These are phyloP conservation scores for Amphipoea oculea DNA, from an alignment of 2,888 invertebrate genomes.

Conservation along the genomic window DNA sequence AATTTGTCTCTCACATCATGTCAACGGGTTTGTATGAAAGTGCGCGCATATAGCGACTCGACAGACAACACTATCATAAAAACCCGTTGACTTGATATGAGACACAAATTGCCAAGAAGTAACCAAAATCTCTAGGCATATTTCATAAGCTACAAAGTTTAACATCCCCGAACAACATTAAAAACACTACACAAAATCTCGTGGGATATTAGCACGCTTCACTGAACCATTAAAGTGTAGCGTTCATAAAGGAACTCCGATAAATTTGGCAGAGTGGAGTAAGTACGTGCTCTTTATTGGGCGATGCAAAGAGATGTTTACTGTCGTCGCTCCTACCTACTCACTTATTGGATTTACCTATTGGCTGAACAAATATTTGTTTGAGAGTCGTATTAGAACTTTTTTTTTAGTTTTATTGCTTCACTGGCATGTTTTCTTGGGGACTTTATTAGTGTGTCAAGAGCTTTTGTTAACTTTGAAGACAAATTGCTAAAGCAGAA, in stretches of 20 bases:
- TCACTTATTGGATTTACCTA: slow-evolving; percentile 73
- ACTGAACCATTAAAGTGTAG: slow-evolving; percentile 52
- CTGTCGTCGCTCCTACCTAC: slow-evolving; percentile 57
- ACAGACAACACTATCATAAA: background rate
- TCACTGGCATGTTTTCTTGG: slow-evolving; percentile 38
- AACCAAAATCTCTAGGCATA: background rate
- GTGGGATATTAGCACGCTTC: slow-evolving; percentile 21
- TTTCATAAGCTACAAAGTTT: slow-evolving; percentile 13
- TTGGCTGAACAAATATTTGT: slow-evolving; percentile 70
- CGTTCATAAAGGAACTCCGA: slow-evolving; percentile 56
- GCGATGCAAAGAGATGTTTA: slow-evolving; percentile 66
- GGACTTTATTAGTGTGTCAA: slow-evolving; percentile 51
- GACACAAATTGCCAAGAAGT: background rate
- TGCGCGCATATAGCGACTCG: too few species aligned
- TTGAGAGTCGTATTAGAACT: slow-evolving; percentile 56
- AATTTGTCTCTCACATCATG: background rate
- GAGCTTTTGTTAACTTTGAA: slow-evolving; percentile 30
- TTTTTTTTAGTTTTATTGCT: slow-evolving; percentile 56
- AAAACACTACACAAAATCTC: slow-evolving; percentile 45
- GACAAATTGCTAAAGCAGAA: slow-evolving; percentile 28
- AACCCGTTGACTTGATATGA: background rate
- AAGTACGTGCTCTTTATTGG: slow-evolving; percentile 64
- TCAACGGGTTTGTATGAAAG: too few species aligned
- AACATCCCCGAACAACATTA: slow-evolving; percentile 5
- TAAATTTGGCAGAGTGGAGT: slow-evolving; percentile 49